A percentile compares a stretch with the other conserved stretches of the same genome.
Evolutionary conservation across 2,888 invertebrate genomes (phyloP).

Genomic region (Norana najaformis): DNA sequence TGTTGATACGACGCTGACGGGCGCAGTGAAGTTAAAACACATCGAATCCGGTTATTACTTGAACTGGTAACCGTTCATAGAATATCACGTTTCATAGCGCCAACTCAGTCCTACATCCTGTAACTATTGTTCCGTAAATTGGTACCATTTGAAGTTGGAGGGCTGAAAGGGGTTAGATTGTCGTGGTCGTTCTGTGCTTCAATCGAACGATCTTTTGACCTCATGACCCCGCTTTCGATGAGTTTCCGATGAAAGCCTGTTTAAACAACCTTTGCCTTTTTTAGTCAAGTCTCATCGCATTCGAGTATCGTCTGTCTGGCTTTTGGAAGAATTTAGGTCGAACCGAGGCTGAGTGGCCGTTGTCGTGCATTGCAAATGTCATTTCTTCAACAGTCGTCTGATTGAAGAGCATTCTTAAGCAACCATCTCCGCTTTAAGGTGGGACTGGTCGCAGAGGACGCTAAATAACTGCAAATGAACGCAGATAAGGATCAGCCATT

Average conservation of each 20-base stretch:
- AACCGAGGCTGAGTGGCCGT: not conserved
- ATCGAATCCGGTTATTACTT: too few relatives aligned
- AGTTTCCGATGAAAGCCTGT: not conserved
- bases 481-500: too few relatives aligned
- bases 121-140: not conserved
- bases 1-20: not conserved
- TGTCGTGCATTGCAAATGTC: not conserved
- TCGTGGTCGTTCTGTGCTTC: not conserved
- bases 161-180: too few relatives aligned
- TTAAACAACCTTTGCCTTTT: not conserved
- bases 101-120: not conserved
- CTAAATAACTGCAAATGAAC: too few relatives aligned
- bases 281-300: not conserved
- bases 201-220: not conserved
- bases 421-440: not conserved
- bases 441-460: too few relatives aligned
- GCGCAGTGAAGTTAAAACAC: too few relatives aligned
- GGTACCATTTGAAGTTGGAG: not conserved
- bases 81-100: not conserved
- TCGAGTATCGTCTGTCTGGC: not conserved
- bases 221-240: not conserved
- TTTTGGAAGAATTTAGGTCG: not conserved
- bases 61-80: too few relatives aligned
- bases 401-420: not conserved
- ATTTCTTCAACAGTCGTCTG: not conserved